These are phyloP conservation scores for Notocelia uddmanniana DNA, from an alignment of 2,888 invertebrate genomes.

Conservation along the genomic window DNA sequence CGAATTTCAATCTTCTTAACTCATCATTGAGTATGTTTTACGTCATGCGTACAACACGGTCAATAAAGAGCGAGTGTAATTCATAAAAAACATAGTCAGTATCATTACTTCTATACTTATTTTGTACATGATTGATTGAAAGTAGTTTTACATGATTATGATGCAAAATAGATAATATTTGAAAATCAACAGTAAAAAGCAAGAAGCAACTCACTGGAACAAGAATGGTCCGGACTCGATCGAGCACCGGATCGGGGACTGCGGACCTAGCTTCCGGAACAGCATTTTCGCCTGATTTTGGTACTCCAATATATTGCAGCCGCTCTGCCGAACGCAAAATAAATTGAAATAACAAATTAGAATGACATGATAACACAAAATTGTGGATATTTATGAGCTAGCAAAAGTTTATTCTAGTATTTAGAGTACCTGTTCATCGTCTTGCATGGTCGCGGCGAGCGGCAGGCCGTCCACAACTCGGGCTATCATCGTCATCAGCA, in stretches of 20 bases:
- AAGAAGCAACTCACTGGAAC: constrained; percentile 95
- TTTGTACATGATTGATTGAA: background rate
- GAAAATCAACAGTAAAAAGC: constrained; percentile 57
- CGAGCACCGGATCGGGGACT: constrained; percentile 96
- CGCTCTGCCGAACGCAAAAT: constrained; percentile 89
- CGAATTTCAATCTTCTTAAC: background rate
- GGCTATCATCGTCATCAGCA: constrained; percentile 99
- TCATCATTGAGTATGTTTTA: background rate
- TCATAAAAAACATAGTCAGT: constrained; percentile 1
- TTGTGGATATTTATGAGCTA: constrained; percentile 4
- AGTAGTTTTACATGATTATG: background rate
- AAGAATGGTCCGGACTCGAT: constrained; percentile 98
- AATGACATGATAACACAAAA: constrained; percentile 37
- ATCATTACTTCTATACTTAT: background rate
- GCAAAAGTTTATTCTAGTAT: background rate
- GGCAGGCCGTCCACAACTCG: constrained; percentile 97
- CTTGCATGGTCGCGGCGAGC: constrained; percentile 98
- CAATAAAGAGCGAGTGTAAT: background rate
- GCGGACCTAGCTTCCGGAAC: constrained; percentile 96
- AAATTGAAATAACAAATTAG: constrained; percentile 48
- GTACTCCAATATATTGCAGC: constrained; percentile 97
- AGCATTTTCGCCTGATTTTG: constrained; percentile 99
- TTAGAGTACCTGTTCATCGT: constrained; percentile 95
- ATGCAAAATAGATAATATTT: background rate
- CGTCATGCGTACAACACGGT: background rate